Evolutionary conservation across 2,113 vertebrate genomes (phyloP), one percentile per base, ranked within the genome.

Genomic region (Scalopus aquaticus): DNA sequence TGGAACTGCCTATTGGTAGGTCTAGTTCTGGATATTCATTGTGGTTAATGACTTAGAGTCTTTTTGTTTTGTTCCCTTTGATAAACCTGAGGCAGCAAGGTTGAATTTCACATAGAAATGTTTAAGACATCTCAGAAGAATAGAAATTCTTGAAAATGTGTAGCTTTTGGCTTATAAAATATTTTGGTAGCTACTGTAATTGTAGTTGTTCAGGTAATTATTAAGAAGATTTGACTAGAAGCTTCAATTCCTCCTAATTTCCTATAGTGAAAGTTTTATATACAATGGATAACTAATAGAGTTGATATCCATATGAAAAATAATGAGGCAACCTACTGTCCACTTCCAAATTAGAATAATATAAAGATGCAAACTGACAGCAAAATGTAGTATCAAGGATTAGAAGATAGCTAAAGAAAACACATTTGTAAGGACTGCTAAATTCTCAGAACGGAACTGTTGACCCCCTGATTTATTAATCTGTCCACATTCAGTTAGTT

Each of bases 221-320:
- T 51, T 88, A 62, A 81, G n/a, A 74, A 42, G 8, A 44, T 93
- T 76, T 58, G 32, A 46, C 81, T 91, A 65, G 54, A 92, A 80
- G 1, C 4, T 70, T 89, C 46, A 81, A 24, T 12, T 85, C 35
- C 32, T 80, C 13, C 35, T 64, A 70, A 76, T 15, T 84, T 70
- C 24, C 51, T 56, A 0, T 58, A 46, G 60, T 78, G 62, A 81
- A 8, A 44, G 70, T 87, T 90, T 30, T 37, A 28, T 64, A 5
- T 65, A 30, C 56, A 3, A 5, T 73, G 42, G 51, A 54, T 73
- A 19, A 77, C 30, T 46, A 65, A 58, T 81, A 62, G 3, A 28
- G 15, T 37, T 85, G 58, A 44, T 84, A 58, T 60, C 26, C 46
- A 22, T 72, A 20, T 81, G 28, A 89, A 88, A 90, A 76, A 26